A percentile compares a stretch with the other conserved stretches of the same genome.
Conservation (phyloP, 2,797 vertebrate genomes). For the Amblyopsis hoosieri region DNA sequence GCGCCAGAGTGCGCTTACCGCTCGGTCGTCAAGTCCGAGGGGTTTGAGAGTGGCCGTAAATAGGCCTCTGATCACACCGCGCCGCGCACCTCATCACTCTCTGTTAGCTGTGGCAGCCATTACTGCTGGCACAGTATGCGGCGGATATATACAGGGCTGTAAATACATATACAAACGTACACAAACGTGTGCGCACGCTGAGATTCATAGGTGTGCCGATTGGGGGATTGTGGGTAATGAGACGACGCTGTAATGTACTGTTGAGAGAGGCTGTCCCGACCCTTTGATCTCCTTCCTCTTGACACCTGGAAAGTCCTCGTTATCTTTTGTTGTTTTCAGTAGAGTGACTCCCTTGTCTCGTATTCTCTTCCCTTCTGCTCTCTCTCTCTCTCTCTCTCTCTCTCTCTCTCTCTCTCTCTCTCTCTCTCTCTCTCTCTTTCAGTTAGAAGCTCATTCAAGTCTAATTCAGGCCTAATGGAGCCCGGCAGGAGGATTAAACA, state of each 20-base stretch:
- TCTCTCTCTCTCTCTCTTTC: not conserved
- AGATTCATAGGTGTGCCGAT: slow-evolving; percentile 3
- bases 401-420: not conserved
- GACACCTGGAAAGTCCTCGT: slow-evolving; percentile 35
- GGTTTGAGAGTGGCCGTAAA: slow-evolving; percentile 73
- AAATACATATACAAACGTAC: slow-evolving; percentile 20
- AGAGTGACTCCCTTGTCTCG: not conserved
- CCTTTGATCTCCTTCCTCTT: slow-evolving; percentile 39
- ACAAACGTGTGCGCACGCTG: slow-evolving; percentile 28
- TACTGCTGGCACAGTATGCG: slow-evolving; percentile 53
- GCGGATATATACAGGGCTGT: slow-evolving; percentile 46
- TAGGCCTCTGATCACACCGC: slow-evolving; percentile 72
- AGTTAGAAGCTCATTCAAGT: slow-evolving; percentile 23
- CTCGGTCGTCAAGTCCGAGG: slow-evolving; percentile 62
- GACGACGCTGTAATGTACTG: slow-evolving; percentile 8
- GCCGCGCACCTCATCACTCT: slow-evolving; percentile 69
- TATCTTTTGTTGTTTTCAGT: slow-evolving; percentile 32
- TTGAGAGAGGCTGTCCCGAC: slow-evolving; percentile 6
- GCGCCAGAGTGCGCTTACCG: slow-evolving; percentile 67
- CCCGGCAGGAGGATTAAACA: slow-evolving; percentile 33
- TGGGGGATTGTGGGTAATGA: slow-evolving; percentile 14
- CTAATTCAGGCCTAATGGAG: slow-evolving; percentile 33
- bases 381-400: not conserved
- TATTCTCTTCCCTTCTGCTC: not conserved
- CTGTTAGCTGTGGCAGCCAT: slow-evolving; percentile 67